Evolutionary conservation across 2,797 vertebrate species (phyloP).

Genomic region (Lates japonicus): DNA sequence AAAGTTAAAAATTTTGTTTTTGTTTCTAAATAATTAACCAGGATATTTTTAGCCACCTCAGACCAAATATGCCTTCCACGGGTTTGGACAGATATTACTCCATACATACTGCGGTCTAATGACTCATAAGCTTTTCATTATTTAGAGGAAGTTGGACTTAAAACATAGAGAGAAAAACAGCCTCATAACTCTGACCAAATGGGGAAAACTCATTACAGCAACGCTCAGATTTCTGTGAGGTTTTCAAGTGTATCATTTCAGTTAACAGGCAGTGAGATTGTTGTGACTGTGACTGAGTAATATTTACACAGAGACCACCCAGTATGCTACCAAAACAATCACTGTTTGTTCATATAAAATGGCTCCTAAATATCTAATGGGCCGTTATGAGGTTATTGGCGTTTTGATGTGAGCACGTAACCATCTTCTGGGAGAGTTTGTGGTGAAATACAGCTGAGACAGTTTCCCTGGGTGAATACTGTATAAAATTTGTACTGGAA

Average conservation of each 20-base stretch:
- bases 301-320: slow-evolving; percentile 79
- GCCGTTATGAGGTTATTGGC: slow-evolving; percentile 37
- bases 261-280: slow-evolving; percentile 57
- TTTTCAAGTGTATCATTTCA: slow-evolving; percentile 57
- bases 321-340: slow-evolving; percentile 66
- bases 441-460: slow-evolving; percentile 9
- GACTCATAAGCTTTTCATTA: slow-evolving; percentile 60
- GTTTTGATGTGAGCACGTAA: slow-evolving; percentile 41
- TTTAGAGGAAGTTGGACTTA: slow-evolving; percentile 55
- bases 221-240: slow-evolving; percentile 48
- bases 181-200: slow-evolving; percentile 34
- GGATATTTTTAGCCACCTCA: slow-evolving; percentile 55
- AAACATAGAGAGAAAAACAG: slow-evolving; percentile 40
- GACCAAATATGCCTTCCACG: slow-evolving; percentile 46
- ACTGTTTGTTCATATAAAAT: slow-evolving; percentile 63
- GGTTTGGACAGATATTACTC: slow-evolving; percentile 39
- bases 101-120: slow-evolving; percentile 21
- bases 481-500: background rate
- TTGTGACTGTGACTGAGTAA: slow-evolving; percentile 62
- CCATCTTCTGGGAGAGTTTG: slow-evolving; percentile 27
- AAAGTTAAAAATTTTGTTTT: slow-evolving; percentile 28
- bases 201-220: slow-evolving; percentile 44
- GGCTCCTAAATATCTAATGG: slow-evolving; percentile 51
- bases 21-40: slow-evolving; percentile 55
- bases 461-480: background rate